phyloP scores from a whole-genome alignment of 2,797 vertebrate genomes.

The Morelia viridis region DNA sequence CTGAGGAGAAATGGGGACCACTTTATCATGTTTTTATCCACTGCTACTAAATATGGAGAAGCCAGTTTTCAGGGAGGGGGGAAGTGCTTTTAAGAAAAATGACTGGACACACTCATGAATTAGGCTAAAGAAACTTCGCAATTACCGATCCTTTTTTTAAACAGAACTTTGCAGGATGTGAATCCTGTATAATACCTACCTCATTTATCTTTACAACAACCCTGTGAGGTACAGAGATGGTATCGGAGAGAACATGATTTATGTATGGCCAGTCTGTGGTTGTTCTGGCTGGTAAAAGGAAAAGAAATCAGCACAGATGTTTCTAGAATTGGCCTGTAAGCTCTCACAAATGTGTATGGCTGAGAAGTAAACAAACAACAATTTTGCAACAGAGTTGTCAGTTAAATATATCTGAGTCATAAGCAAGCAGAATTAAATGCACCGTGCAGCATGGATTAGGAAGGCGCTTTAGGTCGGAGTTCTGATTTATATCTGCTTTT shows the following conservation, averaged over 20 bases:
- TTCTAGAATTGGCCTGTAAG: background rate
- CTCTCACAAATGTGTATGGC: background rate
- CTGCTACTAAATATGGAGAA: background rate
- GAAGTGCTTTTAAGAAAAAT: background rate
- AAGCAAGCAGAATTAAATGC: background rate
- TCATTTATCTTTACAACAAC: background rate
- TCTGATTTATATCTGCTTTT: conserved; percentile 2
- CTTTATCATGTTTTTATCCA: background rate
- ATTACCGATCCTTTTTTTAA: background rate
- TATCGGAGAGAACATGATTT: background rate
- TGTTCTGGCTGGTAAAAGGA: background rate
- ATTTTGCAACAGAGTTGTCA: background rate
- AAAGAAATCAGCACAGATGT: background rate
- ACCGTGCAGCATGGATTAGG: conserved; percentile 9
- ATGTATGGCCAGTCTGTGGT: background rate
- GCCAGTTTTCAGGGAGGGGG: background rate
- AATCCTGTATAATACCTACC: background rate
- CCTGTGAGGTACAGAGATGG: background rate
- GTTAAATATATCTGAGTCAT: background rate
- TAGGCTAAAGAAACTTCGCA: background rate
- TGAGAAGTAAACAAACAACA: background rate
- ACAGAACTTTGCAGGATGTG: background rate
- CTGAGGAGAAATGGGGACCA: background rate
- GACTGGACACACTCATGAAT: background rate
- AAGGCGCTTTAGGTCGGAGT: background rate